A percentile compares a stretch with the other conserved stretches of the same genome.
These are phyloP conservation scores for Aplochiton taeniatus DNA, from an alignment of 2,797 vertebrate species.

Conservation along the genomic window DNA sequence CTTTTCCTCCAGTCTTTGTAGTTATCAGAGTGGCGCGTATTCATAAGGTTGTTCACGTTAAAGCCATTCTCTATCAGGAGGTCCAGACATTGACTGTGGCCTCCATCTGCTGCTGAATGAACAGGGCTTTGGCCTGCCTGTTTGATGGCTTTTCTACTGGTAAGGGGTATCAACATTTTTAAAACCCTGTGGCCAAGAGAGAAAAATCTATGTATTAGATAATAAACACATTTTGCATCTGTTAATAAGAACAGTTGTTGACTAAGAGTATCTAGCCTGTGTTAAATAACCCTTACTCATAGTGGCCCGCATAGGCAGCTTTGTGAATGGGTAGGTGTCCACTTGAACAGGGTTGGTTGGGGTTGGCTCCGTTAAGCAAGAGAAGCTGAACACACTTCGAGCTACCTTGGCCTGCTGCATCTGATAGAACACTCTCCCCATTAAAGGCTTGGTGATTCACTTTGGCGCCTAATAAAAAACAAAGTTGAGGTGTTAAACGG, in stretches of 20 bases:
- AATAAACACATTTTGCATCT: not conserved
- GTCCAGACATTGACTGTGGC: constrained; percentile 80
- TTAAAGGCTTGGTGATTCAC: constrained; percentile 83
- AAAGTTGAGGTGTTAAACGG: not conserved
- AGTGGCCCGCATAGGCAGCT: constrained; percentile 84
- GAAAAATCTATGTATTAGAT: not conserved
- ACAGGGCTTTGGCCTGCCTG: constrained; percentile 78
- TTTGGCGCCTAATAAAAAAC: constrained; percentile 71
- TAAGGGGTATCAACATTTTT: constrained; percentile 84
- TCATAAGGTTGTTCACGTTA: constrained; percentile 75
- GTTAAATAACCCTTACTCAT: constrained; percentile 75
- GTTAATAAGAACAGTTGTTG: not conserved
- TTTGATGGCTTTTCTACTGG: constrained; percentile 77
- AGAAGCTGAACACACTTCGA: constrained; percentile 82
- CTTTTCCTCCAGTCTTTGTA: constrained; percentile 79
- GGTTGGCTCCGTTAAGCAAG: constrained; percentile 83
- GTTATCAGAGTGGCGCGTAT: constrained; percentile 75
- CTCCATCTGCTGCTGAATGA: constrained; percentile 83
- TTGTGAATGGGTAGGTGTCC: constrained; percentile 86
- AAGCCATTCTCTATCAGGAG: constrained; percentile 80
- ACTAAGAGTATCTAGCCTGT: not conserved
- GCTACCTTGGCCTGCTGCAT: constrained; percentile 83
- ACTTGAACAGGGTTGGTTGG: constrained; percentile 78
- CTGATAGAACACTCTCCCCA: constrained; percentile 78
- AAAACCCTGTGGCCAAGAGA: constrained; percentile 66